Conservation (phyloP, 2,113 vertebrate species). For the Chaetops frenatus region DNA sequence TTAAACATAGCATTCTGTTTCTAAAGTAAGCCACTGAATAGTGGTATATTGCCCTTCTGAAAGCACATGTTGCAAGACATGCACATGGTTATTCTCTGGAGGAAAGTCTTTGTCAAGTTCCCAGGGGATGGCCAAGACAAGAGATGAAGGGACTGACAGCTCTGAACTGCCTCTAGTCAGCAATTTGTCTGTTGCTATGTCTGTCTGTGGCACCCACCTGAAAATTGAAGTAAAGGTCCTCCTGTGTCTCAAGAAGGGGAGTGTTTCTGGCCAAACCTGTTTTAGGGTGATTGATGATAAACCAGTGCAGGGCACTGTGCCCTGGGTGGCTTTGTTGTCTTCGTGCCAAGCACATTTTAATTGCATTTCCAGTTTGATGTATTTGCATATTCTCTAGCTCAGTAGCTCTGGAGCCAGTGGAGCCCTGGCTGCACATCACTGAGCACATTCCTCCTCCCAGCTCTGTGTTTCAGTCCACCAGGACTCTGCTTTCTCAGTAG, state of each 20-base stretch:
- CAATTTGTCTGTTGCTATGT: neutral
- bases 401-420: accelerated
- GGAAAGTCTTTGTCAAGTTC: neutral
- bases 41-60: neutral
- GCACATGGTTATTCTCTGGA: neutral
- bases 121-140: neutral
- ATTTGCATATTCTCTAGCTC: neutral
- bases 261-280: neutral
- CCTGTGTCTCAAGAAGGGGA: neutral
- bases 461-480: neutral
- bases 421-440: neutral
- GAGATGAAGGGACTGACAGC: neutral
- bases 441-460: neutral
- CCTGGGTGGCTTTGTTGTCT: neutral
- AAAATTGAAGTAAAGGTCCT: neutral
- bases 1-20: neutral
- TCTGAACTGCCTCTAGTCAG: neutral
- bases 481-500: neutral
- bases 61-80: neutral
- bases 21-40: neutral
- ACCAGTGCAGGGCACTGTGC: neutral
- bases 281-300: neutral
- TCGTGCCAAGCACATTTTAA: neutral
- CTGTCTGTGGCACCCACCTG: neutral
- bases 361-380: neutral